A percentile compares a stretch with the other conserved stretches of the same genome.
Evolutionary conservation across 2,888 invertebrate species (phyloP).

Genomic region (Metellina segmentata): DNA sequence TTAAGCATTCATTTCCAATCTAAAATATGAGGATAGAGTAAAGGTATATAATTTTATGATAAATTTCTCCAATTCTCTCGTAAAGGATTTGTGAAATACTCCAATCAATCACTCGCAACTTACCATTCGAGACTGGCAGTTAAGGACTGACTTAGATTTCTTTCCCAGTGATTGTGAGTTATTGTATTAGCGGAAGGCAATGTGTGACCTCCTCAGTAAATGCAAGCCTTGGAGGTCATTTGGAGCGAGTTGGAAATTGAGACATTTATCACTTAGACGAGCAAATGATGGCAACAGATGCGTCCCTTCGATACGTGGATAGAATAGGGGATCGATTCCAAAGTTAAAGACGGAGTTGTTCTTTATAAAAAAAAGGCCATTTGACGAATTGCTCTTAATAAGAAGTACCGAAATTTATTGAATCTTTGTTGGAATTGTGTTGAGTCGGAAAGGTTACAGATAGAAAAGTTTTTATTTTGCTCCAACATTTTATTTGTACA

Average conservation of each 20-base stretch:
- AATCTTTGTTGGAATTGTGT: neutral
- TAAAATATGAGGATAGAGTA: too few relatives aligned
- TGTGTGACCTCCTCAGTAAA: slow-evolving; percentile 51
- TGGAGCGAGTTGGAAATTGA: slow-evolving; percentile 61
- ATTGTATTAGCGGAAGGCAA: slow-evolving; percentile 35
- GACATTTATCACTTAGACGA: slow-evolving; percentile 64
- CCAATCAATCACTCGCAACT: slow-evolving; percentile 1
- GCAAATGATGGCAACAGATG: slow-evolving; percentile 71
- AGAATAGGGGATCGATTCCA: neutral
- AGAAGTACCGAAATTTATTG: neutral
- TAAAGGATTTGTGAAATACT: neutral
- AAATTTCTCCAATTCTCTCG: too few relatives aligned
- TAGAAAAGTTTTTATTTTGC: too few relatives aligned
- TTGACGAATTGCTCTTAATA: neutral
- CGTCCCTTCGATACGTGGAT: slow-evolving; percentile 10
- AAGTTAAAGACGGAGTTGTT: neutral
- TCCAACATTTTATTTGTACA: too few relatives aligned
- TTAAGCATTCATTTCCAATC: too few relatives aligned
- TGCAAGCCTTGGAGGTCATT: slow-evolving; percentile 55
- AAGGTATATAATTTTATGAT: too few relatives aligned
- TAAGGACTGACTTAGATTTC: slow-evolving; percentile 24
- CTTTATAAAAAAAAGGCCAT: neutral
- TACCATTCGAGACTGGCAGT: neutral
- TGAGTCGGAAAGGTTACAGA: neutral
- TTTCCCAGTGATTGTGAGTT: slow-evolving; percentile 41